Conservation (phyloP, 2,888 invertebrate genomes). For the Galeopsomyia nigrocyanea region DNA sequence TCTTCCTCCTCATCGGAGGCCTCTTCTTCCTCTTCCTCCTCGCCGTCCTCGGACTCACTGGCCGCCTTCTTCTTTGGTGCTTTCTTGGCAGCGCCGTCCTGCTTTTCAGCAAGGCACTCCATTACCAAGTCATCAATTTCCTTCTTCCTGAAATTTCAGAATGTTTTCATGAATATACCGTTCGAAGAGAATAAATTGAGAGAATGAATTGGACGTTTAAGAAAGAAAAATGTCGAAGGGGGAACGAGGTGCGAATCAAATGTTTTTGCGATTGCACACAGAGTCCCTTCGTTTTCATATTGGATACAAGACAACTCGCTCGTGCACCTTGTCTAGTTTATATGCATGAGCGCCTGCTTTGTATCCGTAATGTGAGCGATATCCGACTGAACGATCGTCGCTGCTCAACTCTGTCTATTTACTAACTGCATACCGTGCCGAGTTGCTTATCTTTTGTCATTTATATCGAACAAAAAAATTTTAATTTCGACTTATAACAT, state of each 20-base stretch:
- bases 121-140: conserved; percentile 91
- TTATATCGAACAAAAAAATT: too few species aligned
- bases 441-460: too few species aligned
- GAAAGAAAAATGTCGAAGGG: conserved; percentile 58
- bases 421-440: too few species aligned
- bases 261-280: conserved; percentile 58
- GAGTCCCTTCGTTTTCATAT: conserved; percentile 64
- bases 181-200: not conserved
- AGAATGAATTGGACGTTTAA: not conserved
- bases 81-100: conserved; percentile 65
- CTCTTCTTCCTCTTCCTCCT: conserved; percentile 70
- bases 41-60: conserved; percentile 69
- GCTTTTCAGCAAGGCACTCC: conserved; percentile 75
- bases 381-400: too few species aligned
- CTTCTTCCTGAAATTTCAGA: conserved; percentile 75
- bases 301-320: conserved; percentile 55
- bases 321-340: conserved; percentile 44
- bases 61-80: conserved; percentile 65
- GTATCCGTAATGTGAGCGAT: conserved; percentile 43
- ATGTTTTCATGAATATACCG: not conserved
- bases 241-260: conserved; percentile 65
- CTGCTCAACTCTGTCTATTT: too few species aligned
- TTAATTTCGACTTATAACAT: too few species aligned
- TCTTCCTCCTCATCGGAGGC: conserved; percentile 70
- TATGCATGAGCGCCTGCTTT: conserved; percentile 47